A percentile compares a stretch with the other conserved stretches of the same genome.
phyloP scores from a whole-genome alignment of 37 sponge, comb jelly and placozoan genomes.

The Theonella swinhoei region DNA sequence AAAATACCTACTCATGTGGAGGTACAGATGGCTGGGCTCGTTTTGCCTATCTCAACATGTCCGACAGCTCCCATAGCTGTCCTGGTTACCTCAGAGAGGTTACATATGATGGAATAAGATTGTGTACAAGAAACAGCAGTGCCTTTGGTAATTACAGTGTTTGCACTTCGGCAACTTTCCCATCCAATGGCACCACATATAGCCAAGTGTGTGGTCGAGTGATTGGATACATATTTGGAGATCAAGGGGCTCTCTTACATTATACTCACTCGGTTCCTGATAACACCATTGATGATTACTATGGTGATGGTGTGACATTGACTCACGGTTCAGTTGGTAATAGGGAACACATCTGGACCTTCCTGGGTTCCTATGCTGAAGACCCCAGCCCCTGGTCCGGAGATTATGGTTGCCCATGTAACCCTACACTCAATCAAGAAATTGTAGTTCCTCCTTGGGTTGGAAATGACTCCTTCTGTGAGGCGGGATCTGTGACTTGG shows the following conservation, averaged over 20 bases:
- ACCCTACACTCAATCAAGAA: background rate
- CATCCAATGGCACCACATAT: background rate
- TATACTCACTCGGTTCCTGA: background rate
- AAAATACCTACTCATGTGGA: background rate
- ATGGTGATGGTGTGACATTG: background rate
- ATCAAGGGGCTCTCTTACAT: background rate
- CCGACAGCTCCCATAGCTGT: background rate
- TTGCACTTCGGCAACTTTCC: constrained; percentile 16
- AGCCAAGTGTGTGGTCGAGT: constrained; percentile 14
- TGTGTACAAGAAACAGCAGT: background rate
- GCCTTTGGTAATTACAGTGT: background rate
- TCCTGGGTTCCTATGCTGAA: background rate
- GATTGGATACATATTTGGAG: background rate
- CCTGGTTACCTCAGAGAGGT: background rate
- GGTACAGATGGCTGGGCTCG: background rate
- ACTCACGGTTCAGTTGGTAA: background rate
- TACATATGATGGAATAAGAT: background rate
- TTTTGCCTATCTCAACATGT: constrained; percentile 14
- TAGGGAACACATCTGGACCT: constrained; percentile 15
- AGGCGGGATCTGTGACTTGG: background rate
- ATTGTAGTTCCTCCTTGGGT: background rate
- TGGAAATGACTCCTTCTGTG: constrained; percentile 12
- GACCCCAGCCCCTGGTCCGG: too few species aligned
- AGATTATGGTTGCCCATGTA: constrained; percentile 9
- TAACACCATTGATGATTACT: background rate